Evolutionary conservation across 2,888 invertebrate species (phyloP), one percentile per base, ranked within the genome.

Genomic region (Drosophila meridionalis): DNA sequence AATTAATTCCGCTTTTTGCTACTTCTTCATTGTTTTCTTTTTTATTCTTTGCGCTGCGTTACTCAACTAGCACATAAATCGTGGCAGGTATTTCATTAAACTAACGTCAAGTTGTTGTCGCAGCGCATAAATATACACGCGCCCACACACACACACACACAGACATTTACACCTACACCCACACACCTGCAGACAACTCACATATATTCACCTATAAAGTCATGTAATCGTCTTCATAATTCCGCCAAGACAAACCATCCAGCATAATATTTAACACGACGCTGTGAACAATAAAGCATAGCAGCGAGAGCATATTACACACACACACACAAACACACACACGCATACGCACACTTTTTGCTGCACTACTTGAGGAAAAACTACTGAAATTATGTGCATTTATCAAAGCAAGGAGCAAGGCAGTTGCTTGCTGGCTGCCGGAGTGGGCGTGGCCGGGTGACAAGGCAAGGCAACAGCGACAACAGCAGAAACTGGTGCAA

Each of bases 211-310:
- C 80, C 87, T 82, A 84, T 89, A 84, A 89, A 80, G 85, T 89
- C 90, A 72, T 87, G 87, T 86, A 87, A 87, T 90, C 90, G 90
- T 87, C 86, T 90, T 88, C 80, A 90, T 88, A 90, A 88, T 87
- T 90, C 78, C 82, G 58, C 70, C 76, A 86, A 84, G 89, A 81
- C 84, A 82, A 84, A 71, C 72, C 79, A 76, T 52, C 74, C 82
- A 87, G 72, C 75, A 82, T 84, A 89, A 89, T 85, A 80, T 80
- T 87, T 89, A 86, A 84, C 85, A 87, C 80, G 80, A 66, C 80
- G 80, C 82, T 82, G 83, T 78, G 88, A 86, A 85, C 90, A 89
- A 81, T 89, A 89, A 82, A 87, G 83, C 80, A 73, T 80, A 75
- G 74, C 74, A 73, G 71, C 69, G 38, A 50, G 70, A 57, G 83